Base-by-base conservation (phyloP, 2,797 vertebrate species). In the Tamandua tetradactyla region DNA sequence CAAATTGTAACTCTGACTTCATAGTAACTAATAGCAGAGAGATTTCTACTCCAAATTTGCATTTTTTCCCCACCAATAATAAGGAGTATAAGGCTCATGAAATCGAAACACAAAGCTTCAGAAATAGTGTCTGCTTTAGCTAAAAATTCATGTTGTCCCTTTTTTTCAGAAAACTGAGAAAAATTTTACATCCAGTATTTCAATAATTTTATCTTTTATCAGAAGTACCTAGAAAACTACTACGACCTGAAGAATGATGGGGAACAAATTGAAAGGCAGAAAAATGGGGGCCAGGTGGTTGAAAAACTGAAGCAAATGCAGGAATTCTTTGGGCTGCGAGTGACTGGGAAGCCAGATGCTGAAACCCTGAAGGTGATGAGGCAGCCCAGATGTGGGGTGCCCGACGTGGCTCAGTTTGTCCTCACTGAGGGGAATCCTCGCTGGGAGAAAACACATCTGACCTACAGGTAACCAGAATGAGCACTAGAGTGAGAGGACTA, bases 221-320 rank as follows among this genome's bases (percentile, higher is more conserved):
- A 98, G 98, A 97, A 76, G 80, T 98, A 98, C 89, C 97, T 98
- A 82, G 94, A 97, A 91, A 96, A 95, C 44, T 98, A 97, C 96
- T 98, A 98, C 0, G 0, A 90, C 35, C 81, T 98, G 93, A 93
- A 96, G 20, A 87, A 1, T 17, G 82, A 89, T 3, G 5, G 4
- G 0, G 1, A 4, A 0, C 86, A 71, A 55, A 74, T 32, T 40
- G 0, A 90, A 42, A 97, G 93, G 93, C 42, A 0, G 0, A 59
- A 2, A 12, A 57, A 9, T 20, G 47, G 62, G 37, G 88, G 86
- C 0, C 14, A n/a, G 0, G 17, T 96, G 72, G 47, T 74, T 76
- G 97, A 97, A 96, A 98, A 98, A n/a, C 98, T 98, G 94, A 98
- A 98, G 96, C 95, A 98, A 97, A 99, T 99, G 99, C 99, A 99